Percentiles rank a stretch among this genome's conserved stretches.
phyloP scores from a whole-genome alignment of 2,888 invertebrate genomes.

The Phymatocera aterrima region DNA sequence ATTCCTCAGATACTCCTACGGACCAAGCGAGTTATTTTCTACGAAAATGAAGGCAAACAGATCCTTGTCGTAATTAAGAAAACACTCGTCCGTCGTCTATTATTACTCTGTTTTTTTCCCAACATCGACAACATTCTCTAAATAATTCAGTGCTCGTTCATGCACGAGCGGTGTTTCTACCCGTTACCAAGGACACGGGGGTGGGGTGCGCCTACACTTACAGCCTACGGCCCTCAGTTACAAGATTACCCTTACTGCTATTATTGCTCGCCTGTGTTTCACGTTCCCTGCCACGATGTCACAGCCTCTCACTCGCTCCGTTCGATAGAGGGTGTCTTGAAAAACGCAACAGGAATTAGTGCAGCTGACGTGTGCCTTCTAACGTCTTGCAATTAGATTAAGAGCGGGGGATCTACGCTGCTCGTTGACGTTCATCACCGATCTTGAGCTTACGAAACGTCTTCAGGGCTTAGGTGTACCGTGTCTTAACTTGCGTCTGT shows the following conservation, averaged over 20 bases:
- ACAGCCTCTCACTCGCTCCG: not conserved
- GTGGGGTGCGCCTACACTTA: conserved; percentile 8
- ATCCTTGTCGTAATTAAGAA: too few species aligned
- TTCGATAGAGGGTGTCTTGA: conserved; percentile 38
- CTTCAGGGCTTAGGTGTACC: not conserved
- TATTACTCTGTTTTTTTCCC: too few species aligned
- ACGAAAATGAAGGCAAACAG: too few species aligned
- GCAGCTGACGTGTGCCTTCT: conserved; percentile 35
- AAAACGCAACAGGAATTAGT: conserved; percentile 32
- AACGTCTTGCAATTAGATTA: conserved; percentile 37
- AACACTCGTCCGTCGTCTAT: too few species aligned
- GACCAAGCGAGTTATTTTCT: too few species aligned
- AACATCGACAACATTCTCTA: not conserved
- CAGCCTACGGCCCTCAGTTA: conserved; percentile 32
- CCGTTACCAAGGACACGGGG: conserved; percentile 18
- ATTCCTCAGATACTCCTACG: not conserved
- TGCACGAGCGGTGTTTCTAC: not conserved
- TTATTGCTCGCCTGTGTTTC: conserved; percentile 43
- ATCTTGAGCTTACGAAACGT: not conserved
- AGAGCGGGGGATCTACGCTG: not conserved
- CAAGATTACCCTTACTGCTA: conserved; percentile 39
- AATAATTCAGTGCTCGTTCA: conserved; percentile 5
- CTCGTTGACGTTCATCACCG: not conserved
- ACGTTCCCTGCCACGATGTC: conserved; percentile 27
- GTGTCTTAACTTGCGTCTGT: too few species aligned